Evolutionary conservation across 2,888 invertebrate species (phyloP), one percentile per base, ranked within the genome.

Genomic region (Bruchidius siliquastri): DNA sequence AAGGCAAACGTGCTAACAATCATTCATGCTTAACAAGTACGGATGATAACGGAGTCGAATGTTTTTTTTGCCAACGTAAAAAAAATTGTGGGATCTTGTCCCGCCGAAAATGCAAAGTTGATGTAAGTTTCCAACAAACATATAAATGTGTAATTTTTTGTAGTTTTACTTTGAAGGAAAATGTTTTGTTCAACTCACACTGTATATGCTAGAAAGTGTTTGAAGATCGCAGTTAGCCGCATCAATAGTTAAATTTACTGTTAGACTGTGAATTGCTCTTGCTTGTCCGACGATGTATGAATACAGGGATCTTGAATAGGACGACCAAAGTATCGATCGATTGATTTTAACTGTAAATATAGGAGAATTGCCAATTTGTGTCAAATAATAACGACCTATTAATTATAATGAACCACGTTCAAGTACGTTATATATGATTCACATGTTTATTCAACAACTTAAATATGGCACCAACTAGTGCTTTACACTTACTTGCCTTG

Each of bases 181-280:
- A 2, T 2, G 8, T 26, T 26, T 26, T 8, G 8, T 4, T 26
- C 26, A 4, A 26, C 26, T 49, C 18, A 49, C 18, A 68, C 71
- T 73, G 32, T 69, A 49, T 69, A 72, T 69, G 68, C 69, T 70
- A 73, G 72, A 74, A 73, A 75, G 75, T 76, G 75, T 78, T 76
- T 75, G 77, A 3, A 26, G 26, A 2, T 26, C 26, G 26, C 26
- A 26, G 26, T 26, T 26, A 4, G 26, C 26, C 26, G 26, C 26
- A 26, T 26, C 26, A 4, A 49, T 49, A 13, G 49, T 49, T 49
- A 49, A 49, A 13, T 49, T 49, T 49, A 73, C 70, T 68, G 75
- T 72, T 75, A 76, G 76, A 76, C 13, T 73, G 73, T 74, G 74
- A 74, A 75, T 77, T 74, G 77, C 77, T 75, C 78, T 73, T 78